These are phyloP conservation scores for Drosophila bocqueti DNA, from an alignment of 1,140 invertebrate genomes.

Conservation along the genomic window DNA sequence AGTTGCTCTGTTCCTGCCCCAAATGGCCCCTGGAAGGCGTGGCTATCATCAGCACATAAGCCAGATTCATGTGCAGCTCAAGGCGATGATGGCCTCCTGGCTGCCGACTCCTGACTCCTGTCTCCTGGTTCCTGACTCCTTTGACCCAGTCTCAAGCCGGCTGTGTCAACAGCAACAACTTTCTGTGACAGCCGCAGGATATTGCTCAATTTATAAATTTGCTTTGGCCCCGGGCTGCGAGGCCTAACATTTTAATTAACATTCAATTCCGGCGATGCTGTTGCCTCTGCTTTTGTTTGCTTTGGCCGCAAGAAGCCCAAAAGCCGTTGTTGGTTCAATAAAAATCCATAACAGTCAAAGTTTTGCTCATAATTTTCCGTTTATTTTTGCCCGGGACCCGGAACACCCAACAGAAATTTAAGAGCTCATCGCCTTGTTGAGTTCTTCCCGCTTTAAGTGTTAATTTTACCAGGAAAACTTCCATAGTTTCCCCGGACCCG, in stretches of 20 bases:
- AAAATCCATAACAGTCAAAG: conserved; percentile 62
- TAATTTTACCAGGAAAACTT: conserved; percentile 41
- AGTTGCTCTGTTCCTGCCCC: conserved; percentile 14
- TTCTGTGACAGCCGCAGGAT: conserved; percentile 50
- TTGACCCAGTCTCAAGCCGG: neutral
- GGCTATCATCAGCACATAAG: conserved; percentile 25
- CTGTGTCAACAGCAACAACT: conserved; percentile 46
- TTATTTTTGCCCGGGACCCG: conserved; percentile 47
- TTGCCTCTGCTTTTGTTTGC: conserved; percentile 17
- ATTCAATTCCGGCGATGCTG: conserved; percentile 31
- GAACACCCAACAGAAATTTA: conserved; percentile 4
- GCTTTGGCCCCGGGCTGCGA: conserved; percentile 25
- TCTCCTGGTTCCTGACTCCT: neutral
- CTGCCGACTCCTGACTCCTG: neutral
- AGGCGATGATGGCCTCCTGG: conserved; percentile 14
- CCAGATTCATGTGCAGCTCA: conserved; percentile 41
- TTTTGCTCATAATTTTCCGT: conserved; percentile 58
- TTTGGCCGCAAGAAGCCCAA: conserved; percentile 40
- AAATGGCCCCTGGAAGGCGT: conserved; percentile 37
- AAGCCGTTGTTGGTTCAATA: conserved; percentile 53
- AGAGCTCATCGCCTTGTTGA: conserved; percentile 11
- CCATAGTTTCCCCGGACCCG: conserved; percentile 13
- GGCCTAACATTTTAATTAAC: conserved; percentile 63
- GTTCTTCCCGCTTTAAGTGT: conserved; percentile 25
- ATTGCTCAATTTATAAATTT: conserved; percentile 57